Conservation (phyloP, 2,888 invertebrate species). For the Leptinotarsa peninsularis region DNA sequence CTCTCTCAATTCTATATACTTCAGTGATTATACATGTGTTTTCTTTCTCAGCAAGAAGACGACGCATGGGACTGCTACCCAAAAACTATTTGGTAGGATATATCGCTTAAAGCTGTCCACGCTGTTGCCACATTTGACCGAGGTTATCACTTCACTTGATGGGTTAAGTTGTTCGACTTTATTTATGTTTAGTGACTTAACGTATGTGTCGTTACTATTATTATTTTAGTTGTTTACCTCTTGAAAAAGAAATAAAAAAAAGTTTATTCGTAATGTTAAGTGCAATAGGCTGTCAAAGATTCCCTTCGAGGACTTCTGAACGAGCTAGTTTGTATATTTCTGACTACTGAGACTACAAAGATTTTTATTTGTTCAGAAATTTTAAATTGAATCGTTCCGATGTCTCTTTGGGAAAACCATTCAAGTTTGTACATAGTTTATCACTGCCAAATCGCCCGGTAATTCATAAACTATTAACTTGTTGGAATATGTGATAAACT, state of each 20-base stretch:
- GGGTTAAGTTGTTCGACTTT: slow-evolving; percentile 40
- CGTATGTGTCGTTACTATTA: slow-evolving; percentile 52
- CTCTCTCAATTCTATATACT: neutral
- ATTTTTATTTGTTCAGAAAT: neutral
- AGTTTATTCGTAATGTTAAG: slow-evolving; percentile 26
- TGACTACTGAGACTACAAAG: neutral
- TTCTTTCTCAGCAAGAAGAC: slow-evolving; percentile 77
- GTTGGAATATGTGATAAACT: slow-evolving; percentile 59
- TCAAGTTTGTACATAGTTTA: slow-evolving; percentile 50
- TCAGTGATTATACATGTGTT: slow-evolving; percentile 29
- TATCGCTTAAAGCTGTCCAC: slow-evolving; percentile 48
- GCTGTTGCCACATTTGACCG: slow-evolving; percentile 51
- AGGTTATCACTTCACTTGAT: slow-evolving; percentile 50
- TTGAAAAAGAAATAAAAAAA: slow-evolving; percentile 16
- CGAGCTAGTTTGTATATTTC: neutral
- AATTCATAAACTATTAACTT: slow-evolving; percentile 38
- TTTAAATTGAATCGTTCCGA: neutral
- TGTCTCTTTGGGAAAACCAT: neutral
- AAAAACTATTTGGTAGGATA: slow-evolving; percentile 86
- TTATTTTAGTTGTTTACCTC: slow-evolving; percentile 44
- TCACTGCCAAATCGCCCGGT: slow-evolving; percentile 54
- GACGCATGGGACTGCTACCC: slow-evolving; percentile 82
- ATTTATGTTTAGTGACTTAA: slow-evolving; percentile 35
- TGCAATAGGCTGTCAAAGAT: slow-evolving; percentile 31
- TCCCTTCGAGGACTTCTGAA: neutral